Base-by-base conservation (phyloP, 2,113 vertebrate genomes). In the Pipa parva region DNA sequence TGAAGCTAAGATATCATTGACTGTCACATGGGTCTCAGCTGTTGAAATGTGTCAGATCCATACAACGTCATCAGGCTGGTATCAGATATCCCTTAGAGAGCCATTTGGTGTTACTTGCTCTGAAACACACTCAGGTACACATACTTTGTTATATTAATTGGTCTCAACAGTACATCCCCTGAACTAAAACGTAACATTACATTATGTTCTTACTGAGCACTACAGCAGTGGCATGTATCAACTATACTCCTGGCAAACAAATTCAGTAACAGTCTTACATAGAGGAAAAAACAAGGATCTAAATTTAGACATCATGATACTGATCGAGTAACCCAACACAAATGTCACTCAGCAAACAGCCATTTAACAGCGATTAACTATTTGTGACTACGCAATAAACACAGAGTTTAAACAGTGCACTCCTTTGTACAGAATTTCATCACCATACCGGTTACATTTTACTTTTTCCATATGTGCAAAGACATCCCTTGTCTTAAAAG, bases 71-170 rank as follows among this genome's bases (percentile, higher is more conserved):
- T 24, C 58, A 26, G 63, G 33, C 36, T 67, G 64, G 82, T 73
- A 54, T 80, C 76, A 74, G 33, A 59, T 83, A 79, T 75, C 84
- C 79, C 59, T 72, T 75, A 72, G 72, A 75, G 2, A 0, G 76
- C 77, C 75, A 28, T 48, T n/a, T n/a, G 7, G n/a, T 29, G 50
- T 39, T 18, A 25, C 37, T 25, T 7, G 22, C n/a, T 50, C 28
- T 22, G n/a, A 22, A 21, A 24, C 51, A 46, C 25, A 11, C 33
- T 15, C n/a, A 18, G n/a, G n/a, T 31, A 31, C 10, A 10, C 39
- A 39, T 39, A 15, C 1, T 42, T 17, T 42, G 6, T 11, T 42
- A 42, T 17, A 42, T 42, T 42, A 42, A n/a, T 6, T 15, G 5
- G 17, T 6, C 39, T n/a, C 39, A n/a, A n/a, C 17, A n/a, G 39